Base-by-base conservation (phyloP, 1,140 invertebrate species). In the Saccostrea glomerata region DNA sequence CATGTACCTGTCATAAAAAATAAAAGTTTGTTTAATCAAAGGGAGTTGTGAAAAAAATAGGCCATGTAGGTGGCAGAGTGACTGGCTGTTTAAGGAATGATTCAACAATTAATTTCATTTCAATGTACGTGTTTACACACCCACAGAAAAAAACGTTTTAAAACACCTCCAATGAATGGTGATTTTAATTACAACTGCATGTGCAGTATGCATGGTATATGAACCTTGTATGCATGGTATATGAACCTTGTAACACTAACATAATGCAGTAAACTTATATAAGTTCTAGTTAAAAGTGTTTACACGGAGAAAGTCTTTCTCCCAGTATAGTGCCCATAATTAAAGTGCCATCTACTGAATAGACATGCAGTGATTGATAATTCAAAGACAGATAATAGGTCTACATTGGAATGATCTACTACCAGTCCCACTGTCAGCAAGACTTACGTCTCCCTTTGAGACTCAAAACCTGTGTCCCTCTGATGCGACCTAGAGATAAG, bases 361-460 rank as follows among this genome's bases (percentile, higher is more conserved):
- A 77, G 70, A 77, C 70, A 77, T 77, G 70, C 70, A 77, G 70
- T 77, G 70, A 77, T 30, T 77, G 25, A 77, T 77, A 77, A 30
- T 30, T 30, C 25, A 11, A 36, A 36, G 30, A 36, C 30, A 36
- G 30, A 36, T 36, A 36, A 36, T 36, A 66, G 60, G 60, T n/a
- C 23, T 66, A 66, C 60, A 11, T 66, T 77, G 70, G 47, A 77
- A 12, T 36, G 30, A 77, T 36, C 70, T 30, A 15, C 23, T 40
- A 36, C 25, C 3, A 40, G 5, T 36, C 30, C 25, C 12, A 25
- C 13, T 77, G 25, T 77, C 70, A 77, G 25, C 70, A 77, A 25
- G 25, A 15, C 70, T 36, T 15, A 17, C 11, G 47, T 47, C 47
- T 47, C 9, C 6, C 9, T 7, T 6, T 47, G 47, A 47, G 47